Evolutionary conservation across 2,797 vertebrate genomes (phyloP), one percentile per base, ranked within the genome.

Genomic region (Cossypha heuglini): DNA sequence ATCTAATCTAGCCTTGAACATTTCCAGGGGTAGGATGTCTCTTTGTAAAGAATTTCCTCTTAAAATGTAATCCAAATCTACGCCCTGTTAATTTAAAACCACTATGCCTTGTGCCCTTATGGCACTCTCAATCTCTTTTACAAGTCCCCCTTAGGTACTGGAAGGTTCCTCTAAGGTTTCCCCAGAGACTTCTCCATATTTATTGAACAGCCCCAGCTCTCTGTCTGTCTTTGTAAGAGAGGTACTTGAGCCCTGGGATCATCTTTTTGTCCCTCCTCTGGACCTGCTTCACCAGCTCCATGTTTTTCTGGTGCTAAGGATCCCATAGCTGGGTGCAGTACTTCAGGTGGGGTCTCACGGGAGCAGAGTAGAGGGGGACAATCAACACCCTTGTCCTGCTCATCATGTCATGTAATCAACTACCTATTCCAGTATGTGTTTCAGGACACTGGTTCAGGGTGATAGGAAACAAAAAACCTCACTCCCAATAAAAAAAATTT

Each of bases 241-340:
- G 3, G 13, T 42, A 7, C 2, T 81, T 35, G 13, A 81, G 6
- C 4, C 13, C 16, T 48, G 1, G 0, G 13, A n/a, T 54, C 8
- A 28, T 14, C 16, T 61, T 37, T 42, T 16, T 37, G 35, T n/a
- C 21, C 7, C 6, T 54, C 31, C 6, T 48, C 22, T 48, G 31
- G 54, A 67, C 33, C 46, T 67, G 46, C 12, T 59, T 25, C 54
- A 31, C 31, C 17, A 46, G 6, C 8, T 61, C 26, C 13, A 20
- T 7, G 35, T 37, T 16, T 42, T 61, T 16, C 7, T 42, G 48
- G 22, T 19, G 9, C 18, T n/a, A 4, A 42, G 15, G 13, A 61
- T 21, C 15, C 13, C 15, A 54, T 46, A 42, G 9, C 26, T 55
- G 48, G 18, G 17, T 1, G 3, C 2, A 16, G 1, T 8, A 40